Conservation (phyloP, 2,797 vertebrate genomes). For the Brachyrhaphis roseni region DNA sequence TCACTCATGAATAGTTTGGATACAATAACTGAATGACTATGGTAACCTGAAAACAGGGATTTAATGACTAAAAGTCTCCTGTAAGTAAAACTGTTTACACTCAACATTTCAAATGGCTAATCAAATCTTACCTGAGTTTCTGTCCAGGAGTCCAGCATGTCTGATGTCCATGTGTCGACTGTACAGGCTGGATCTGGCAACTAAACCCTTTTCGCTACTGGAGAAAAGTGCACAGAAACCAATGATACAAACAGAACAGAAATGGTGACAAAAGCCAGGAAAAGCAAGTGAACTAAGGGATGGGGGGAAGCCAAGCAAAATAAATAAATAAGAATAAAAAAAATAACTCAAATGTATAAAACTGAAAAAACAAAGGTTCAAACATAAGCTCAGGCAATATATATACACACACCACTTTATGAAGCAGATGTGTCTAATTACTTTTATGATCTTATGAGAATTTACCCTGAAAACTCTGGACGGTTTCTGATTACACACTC, state of each 20-base stretch:
- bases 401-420: no score
- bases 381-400: slow-evolving; percentile 23
- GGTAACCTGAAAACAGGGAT: neutral
- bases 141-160: slow-evolving; percentile 41
- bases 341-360: slow-evolving; percentile 49
- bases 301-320: slow-evolving; percentile 2
- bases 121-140: slow-evolving; percentile 64
- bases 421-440: neutral
- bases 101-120: neutral
- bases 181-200: slow-evolving; percentile 77
- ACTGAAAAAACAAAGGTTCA: slow-evolving; percentile 34
- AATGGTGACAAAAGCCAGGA: slow-evolving; percentile 14
- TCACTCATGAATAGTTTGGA: neutral
- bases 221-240: slow-evolving; percentile 22
- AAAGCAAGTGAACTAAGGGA: slow-evolving; percentile 9
- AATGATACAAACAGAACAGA: slow-evolving; percentile 21
- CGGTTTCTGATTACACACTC: neutral
- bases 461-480: no score
- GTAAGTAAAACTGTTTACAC: neutral
- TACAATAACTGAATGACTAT: neutral
- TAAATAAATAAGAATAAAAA: slow-evolving; percentile 17
- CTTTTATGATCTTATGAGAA: neutral
- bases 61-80: neutral
- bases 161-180: slow-evolving; percentile 73
- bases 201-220: slow-evolving; percentile 72